Evolutionary conservation across 2,113 vertebrate species (phyloP), one percentile per base, ranked within the genome.

Genomic region (Chaetorhynchus papuensis): DNA sequence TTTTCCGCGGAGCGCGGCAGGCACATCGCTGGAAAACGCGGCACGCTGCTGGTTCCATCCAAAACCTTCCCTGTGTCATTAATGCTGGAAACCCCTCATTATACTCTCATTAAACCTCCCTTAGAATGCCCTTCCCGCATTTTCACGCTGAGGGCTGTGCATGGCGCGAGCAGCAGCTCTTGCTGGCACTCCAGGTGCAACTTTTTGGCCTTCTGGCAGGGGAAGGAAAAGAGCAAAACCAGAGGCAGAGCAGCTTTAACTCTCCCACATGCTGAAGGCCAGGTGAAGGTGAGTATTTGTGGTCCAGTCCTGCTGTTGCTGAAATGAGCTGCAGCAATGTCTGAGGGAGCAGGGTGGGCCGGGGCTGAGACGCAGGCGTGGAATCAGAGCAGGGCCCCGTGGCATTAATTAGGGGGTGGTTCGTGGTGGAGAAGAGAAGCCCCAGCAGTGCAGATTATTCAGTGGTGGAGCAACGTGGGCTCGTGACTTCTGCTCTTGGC

Each of bases 11-110:
- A 10, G 4, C 9, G 10, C 0, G 5, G 47, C 30, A 56, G 45
- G 49, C 3, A 0, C 41, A 20, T 47, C 4, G 4, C n/a, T 82
- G 91, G 89, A 93, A 96, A 93, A 85, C 4, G 31, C 9, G 4
- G 63, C 47, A 56, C 0, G 0, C 22, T 84, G 41, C 75, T 63
- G 61, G n/a, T 39, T 80, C 63, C 44, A 17, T 54, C 45, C 10
- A 5, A 72, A 92, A 89, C 64, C 89, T 72, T 60, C n/a, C 53
- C 75, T 1, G 0, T 92, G 78, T 63, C 57, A 96, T 91, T 96
- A 90, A 83, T 88, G 77, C 27, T 91, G 75, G 45, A 70, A 96
- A 57, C 57, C 68, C 75, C 39, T 87, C 56, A 74, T 96, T 96
- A 91, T 6, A 3, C 16, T 49, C 69, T 17, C 52, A 79, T 93